Base-by-base conservation (phyloP, 2,888 invertebrate genomes). In the Eupeodes latifasciatus region DNA sequence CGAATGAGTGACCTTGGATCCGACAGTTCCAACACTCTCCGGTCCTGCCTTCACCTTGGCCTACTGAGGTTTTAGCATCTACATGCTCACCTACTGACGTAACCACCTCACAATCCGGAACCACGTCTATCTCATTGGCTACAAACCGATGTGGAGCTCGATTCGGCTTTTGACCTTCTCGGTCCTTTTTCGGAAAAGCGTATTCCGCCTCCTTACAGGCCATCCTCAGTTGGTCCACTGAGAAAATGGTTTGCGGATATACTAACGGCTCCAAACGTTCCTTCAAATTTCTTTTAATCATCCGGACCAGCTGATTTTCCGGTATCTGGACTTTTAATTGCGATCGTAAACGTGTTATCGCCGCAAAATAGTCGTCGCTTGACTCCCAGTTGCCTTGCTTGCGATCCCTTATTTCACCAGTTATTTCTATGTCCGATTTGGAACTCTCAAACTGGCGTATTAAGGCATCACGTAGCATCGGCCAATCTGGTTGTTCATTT, bases 381-480 rank as follows among this genome's bases (percentile, higher is more conserved):
- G 69, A 27, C 71, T 83, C 78, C 36, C 62, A 40, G 6, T 44
- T 27, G n/a, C 69, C 44, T 19, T 83, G 83, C 11, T 77, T 61
- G 0, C 83, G 59, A 19, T 83, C 72, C 36, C 53, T 83, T 36
- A 83, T 78, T 7, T 76, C 47, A 9, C 77, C 47, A 1, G 64
- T 62, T 0, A 78, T 57, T 1, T 72, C 82, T 0, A 59, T 36
- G 40, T 72, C 66, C 16, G 19, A 71, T 4, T 83, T 57, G 9
- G 78, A 61, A 12, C 27, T 78, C 6, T 66, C 27, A 12, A 83
- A 83, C 19, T 79, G 67, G 10, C 49, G 51, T 6, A 49, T 72
- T 12, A 79, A 36, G 12, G 74, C 71, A 7, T 67, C 40, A 11
- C 67, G 36, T 5, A 78, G 55, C 11, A 34, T 12, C 5, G 49